Evolutionary conservation across 1,140 invertebrate genomes (phyloP), one percentile per base, ranked within the genome.

Genomic region (Drosophila asahinai): DNA sequence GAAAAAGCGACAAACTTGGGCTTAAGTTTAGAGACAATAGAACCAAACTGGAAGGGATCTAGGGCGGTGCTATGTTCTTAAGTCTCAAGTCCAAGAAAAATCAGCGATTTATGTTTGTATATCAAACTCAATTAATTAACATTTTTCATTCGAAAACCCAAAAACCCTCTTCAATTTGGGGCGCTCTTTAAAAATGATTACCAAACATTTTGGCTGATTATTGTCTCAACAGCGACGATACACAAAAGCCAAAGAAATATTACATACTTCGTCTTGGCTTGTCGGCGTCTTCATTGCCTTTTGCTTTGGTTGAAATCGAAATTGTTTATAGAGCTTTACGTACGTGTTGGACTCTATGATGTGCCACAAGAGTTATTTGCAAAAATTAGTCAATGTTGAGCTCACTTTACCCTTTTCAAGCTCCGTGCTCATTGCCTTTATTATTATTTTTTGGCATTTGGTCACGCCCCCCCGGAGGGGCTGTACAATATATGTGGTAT

Each of bases 191-290:
- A 80, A 80, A 81, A 61, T 87, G 48, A 89, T 90, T 89, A 79
- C 86, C 84, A 90, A 84, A 89, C 70, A 84, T 84, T 87, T 87
- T 57, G 73, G 66, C 61, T 80, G 72, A 89, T 87, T 89, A 89
- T 84, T 83, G 61, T 75, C 59, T 77, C 66, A 76, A 22, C 70
- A 74, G 51, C 60, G 52, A 71, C 19, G 54, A 25, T 40, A 57
- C 47, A 74, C 64, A 73, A 74, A 49, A 51, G n/a, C 11, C 45
- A 38, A 75, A 38, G 38, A 73, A 72, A 61, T 61, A 74, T 73
- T 61, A 74, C 68, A 59, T 71, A 71, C 52, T 64, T 25, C 54
- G 36, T 77, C 30, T 45, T 71, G 47, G 47, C 54, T 68, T 86
- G 81, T 64, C 78, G 72, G 83, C 61, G 65, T 60, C 19, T 73